These are phyloP conservation scores for Drosophila bifasciata DNA, from an alignment of 1,140 invertebrate genomes.

Conservation along the genomic window DNA sequence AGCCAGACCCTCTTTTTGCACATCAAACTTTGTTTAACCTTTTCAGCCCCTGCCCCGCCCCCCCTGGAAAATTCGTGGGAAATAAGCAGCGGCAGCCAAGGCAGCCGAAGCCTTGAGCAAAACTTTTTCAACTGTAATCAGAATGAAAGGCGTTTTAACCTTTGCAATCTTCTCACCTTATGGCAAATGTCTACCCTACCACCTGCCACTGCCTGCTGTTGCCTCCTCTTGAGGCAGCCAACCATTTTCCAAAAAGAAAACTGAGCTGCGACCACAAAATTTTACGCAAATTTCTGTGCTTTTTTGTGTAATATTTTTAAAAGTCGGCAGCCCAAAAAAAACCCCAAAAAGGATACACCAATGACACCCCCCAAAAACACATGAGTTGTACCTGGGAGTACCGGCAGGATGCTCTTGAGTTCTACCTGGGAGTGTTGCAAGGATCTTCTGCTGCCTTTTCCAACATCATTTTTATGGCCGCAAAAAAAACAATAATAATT, in stretches of 20 bases:
- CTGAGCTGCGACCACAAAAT: constrained; percentile 53
- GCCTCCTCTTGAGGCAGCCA: not conserved
- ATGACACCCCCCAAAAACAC: constrained; percentile 33
- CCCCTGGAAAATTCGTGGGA: constrained; percentile 26
- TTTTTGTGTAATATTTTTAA: constrained; percentile 45
- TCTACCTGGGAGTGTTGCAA: too few species aligned
- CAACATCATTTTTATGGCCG: constrained; percentile 24
- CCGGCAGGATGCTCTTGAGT: not conserved
- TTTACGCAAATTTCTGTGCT: constrained; percentile 46
- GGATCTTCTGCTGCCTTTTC: constrained; percentile 5
- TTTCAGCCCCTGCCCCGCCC: constrained; percentile 3
- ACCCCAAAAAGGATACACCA: constrained; percentile 20
- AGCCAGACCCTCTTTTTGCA: constrained; percentile 21
- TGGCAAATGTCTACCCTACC: too few species aligned
- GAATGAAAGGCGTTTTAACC: constrained; percentile 52
- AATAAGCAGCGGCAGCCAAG: constrained; percentile 17
- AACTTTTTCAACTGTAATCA: constrained; percentile 56
- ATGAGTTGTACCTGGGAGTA: too few species aligned
- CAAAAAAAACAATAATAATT: constrained; percentile 64
- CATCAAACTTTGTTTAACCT: constrained; percentile 53
- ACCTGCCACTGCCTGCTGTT: too few species aligned
- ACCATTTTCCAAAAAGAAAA: constrained; percentile 27
- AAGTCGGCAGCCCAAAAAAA: not conserved
- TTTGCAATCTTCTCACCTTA: constrained; percentile 25
- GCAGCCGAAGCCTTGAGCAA: constrained; percentile 5